These are phyloP conservation scores for Idaea aversata DNA, from an alignment of 2,888 invertebrate species.

Conservation along the genomic window DNA sequence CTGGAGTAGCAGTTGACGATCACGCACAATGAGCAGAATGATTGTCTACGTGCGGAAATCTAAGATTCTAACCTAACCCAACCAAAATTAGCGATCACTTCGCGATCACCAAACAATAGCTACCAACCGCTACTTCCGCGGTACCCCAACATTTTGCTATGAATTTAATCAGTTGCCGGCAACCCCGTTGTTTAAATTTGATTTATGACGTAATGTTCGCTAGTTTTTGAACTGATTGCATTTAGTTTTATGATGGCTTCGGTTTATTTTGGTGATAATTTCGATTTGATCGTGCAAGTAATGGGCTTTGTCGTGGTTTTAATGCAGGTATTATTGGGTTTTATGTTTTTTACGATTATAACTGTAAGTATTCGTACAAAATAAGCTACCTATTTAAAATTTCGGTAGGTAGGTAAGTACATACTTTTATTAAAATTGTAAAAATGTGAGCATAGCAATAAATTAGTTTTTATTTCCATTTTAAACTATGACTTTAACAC, in stretches of 20 bases:
- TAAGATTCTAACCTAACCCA: too few species aligned
- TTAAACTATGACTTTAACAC: too few species aligned
- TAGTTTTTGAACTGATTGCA: conserved; percentile 66
- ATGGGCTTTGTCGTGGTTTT: conserved; percentile 23
- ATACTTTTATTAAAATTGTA: too few species aligned
- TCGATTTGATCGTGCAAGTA: conserved; percentile 38
- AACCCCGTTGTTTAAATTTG: conserved; percentile 57
- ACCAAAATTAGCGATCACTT: background rate
- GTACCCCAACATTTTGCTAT: conserved; percentile 37
- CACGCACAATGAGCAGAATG: too few species aligned
- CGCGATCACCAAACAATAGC: conserved; percentile 20
- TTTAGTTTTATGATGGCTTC: conserved; percentile 59
- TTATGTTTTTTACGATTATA: too few species aligned
- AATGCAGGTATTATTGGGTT: conserved; percentile 12
- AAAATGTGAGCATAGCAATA: too few species aligned
- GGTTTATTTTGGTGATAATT: conserved; percentile 45
- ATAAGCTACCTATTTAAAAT: too few species aligned
- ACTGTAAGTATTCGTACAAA: too few species aligned
- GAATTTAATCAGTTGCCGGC: conserved; percentile 59
- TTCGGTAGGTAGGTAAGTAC: too few species aligned
- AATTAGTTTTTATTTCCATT: too few species aligned
- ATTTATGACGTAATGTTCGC: conserved; percentile 58
- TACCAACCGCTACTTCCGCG: conserved; percentile 19
- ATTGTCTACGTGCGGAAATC: too few species aligned
- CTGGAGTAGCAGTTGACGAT: too few species aligned